These are phyloP conservation scores for Myanophis thanlyinensis DNA, from an alignment of 2,113 vertebrate species.

Conservation along the genomic window DNA sequence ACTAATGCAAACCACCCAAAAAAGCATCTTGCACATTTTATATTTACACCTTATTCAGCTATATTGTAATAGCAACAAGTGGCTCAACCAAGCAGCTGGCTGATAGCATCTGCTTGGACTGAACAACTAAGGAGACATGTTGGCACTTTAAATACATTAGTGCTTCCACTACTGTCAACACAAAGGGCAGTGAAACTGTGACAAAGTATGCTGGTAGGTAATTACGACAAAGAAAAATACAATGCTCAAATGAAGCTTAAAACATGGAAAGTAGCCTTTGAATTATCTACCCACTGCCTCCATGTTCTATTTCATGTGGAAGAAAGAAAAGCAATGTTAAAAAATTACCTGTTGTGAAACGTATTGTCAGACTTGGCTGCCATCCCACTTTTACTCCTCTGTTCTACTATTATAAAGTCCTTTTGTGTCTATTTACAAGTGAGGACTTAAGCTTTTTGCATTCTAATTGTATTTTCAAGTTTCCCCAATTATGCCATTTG, in stretches of 20 bases:
- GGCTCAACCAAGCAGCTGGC: background rate
- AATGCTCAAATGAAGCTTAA: constrained; percentile 24
- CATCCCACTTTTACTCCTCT: background rate
- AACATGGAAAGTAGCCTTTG: constrained; percentile 19
- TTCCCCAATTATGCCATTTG: constrained; percentile 26
- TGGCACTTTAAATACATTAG: constrained; percentile 1
- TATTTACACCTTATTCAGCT: background rate
- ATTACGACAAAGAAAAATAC: constrained; percentile 15
- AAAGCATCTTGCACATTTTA: constrained; percentile 1
- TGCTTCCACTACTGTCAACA: background rate
- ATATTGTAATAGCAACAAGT: background rate
- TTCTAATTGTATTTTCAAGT: constrained; percentile 29
- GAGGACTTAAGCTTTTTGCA: constrained; percentile 9
- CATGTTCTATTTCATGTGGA: constrained; percentile 2
- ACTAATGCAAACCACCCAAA: background rate
- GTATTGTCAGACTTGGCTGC: background rate
- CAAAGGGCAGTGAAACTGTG: constrained; percentile 1
- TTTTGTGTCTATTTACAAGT: constrained; percentile 14
- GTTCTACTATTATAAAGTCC: background rate
- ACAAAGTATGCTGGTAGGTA: constrained; percentile 5
- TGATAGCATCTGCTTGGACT: background rate
- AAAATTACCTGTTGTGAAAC: constrained; percentile 6
- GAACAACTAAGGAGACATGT: background rate
- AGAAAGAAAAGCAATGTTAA: constrained; percentile 7
- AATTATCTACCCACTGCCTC: constrained; percentile 17